These are phyloP conservation scores for Drosophila lowei DNA, from an alignment of 1,140 invertebrate genomes.

Conservation along the genomic window DNA sequence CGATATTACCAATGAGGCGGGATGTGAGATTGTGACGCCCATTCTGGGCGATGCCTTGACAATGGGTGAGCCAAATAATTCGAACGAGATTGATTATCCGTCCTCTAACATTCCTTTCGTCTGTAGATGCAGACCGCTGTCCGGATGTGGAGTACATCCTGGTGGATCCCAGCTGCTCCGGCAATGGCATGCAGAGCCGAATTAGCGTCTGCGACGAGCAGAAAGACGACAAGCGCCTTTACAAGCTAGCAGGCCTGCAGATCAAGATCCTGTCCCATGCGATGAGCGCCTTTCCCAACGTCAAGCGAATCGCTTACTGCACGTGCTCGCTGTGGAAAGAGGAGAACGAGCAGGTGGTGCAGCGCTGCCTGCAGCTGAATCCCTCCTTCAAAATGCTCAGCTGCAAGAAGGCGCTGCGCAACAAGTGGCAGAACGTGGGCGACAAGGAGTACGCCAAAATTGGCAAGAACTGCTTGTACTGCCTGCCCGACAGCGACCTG, in stretches of 20 bases:
- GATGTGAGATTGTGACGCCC: conserved; percentile 87
- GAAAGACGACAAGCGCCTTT: conserved; percentile 84
- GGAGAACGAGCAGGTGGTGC: conserved; percentile 92
- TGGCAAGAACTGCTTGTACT: conserved; percentile 91
- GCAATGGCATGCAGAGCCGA: conserved; percentile 91
- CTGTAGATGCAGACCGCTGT: conserved; percentile 83
- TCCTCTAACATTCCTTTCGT: not conserved
- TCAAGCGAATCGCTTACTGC: conserved; percentile 95
- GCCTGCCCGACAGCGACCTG: conserved; percentile 88
- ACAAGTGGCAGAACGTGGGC: conserved; percentile 88
- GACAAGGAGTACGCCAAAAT: conserved; percentile 85
- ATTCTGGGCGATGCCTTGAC: conserved; percentile 89
- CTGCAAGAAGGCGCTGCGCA: conserved; percentile 85
- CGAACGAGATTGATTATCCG: not conserved
- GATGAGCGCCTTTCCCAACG: conserved; percentile 91
- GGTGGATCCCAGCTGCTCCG: conserved; percentile 97
- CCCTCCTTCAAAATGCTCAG: conserved; percentile 87
- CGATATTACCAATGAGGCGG: conserved; percentile 86
- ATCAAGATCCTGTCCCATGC: conserved; percentile 93
- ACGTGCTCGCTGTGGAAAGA: conserved; percentile 95
- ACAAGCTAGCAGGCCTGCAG: conserved; percentile 92
- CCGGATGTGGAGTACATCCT: conserved; percentile 94
- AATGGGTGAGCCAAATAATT: conserved; percentile 83
- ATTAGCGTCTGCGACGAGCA: conserved; percentile 77
- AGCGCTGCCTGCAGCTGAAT: conserved; percentile 85